A percentile compares a stretch with the other conserved stretches of the same genome.
Conservation (phyloP, 2,888 invertebrate species). For the Apomyelois bistriatella region DNA sequence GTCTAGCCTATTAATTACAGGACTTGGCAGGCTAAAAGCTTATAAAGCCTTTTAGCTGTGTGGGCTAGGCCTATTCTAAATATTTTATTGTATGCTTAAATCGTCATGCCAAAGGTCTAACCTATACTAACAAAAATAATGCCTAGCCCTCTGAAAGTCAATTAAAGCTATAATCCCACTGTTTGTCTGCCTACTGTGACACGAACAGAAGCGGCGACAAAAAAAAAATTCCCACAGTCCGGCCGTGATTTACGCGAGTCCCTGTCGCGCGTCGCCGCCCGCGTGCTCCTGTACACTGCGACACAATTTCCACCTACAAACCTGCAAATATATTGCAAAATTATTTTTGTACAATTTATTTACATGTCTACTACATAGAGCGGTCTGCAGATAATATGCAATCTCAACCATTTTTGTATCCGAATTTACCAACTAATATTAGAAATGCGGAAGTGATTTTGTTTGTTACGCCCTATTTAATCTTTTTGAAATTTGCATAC, state of each 20-base stretch:
- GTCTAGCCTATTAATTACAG: neutral
- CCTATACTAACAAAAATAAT: neutral
- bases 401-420: too few relatives aligned
- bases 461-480: too few relatives aligned
- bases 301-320: neutral
- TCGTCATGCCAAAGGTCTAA: neutral
- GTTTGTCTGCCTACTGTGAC: neutral
- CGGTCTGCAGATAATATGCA: too few relatives aligned
- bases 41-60: neutral
- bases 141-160: neutral
- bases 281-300: neutral
- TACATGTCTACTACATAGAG: too few relatives aligned
- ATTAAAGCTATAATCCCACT: neutral
- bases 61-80: neutral
- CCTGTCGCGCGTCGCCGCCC: neutral
- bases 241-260: conserved; percentile 16
- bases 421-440: too few relatives aligned
- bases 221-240: conserved; percentile 16
- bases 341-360: too few relatives aligned
- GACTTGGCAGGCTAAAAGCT: neutral
- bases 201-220: conserved; percentile 12
- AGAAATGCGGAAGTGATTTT: too few relatives aligned
- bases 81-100: neutral
- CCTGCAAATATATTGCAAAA: neutral
- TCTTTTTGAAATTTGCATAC: too few relatives aligned